phyloP scores from a whole-genome alignment of 2,113 vertebrate genomes.

The Pyrgilauda ruficollis region DNA sequence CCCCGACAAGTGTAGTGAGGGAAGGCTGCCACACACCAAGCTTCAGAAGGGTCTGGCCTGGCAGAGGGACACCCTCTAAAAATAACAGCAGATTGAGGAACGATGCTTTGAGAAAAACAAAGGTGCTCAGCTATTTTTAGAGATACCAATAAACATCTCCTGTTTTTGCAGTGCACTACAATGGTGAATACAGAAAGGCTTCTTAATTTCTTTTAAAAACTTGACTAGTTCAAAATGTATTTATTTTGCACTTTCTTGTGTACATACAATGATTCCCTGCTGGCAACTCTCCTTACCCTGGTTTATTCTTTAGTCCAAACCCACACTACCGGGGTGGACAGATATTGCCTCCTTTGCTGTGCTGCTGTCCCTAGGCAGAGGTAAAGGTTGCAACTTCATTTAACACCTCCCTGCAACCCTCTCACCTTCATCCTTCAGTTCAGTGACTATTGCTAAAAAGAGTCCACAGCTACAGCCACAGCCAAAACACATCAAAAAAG shows the following conservation, averaged over 20 bases:
- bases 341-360: background rate
- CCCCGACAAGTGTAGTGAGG: background rate
- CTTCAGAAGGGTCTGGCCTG: background rate
- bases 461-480: background rate
- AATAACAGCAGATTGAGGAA: background rate
- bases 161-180: background rate
- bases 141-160: background rate
- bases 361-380: background rate
- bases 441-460: background rate
- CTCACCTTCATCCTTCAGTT: background rate
- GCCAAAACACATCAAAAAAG: background rate
- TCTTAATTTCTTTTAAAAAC: background rate
- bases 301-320: background rate
- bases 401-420: background rate
- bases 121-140: background rate
- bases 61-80: background rate
- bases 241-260: background rate
- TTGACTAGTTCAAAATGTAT: background rate
- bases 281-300: background rate
- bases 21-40: background rate
- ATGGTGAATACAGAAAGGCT: accelerated
- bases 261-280: background rate
- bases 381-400: background rate
- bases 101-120: background rate
- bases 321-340: accelerated